phyloP scores from a whole-genome alignment of 2,888 invertebrate species.

The Metalampra italica region DNA sequence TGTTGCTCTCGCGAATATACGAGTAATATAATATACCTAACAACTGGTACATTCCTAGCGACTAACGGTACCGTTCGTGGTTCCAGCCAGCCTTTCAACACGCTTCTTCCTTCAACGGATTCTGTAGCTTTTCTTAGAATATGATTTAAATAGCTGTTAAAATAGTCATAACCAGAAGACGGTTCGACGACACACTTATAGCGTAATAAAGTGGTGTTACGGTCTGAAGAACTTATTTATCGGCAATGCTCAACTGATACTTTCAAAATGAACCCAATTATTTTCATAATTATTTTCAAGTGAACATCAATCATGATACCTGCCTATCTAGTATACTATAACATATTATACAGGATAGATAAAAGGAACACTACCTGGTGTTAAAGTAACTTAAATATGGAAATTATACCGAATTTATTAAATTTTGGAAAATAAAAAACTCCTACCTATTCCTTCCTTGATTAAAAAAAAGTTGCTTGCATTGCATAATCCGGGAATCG shows the following conservation, averaged over 20 bases:
- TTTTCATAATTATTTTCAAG: not conserved
- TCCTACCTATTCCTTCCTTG: too few relatives aligned
- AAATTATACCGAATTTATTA: too few relatives aligned
- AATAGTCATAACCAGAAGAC: slow-evolving; percentile 45
- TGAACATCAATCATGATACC: too few relatives aligned
- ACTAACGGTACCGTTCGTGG: not conserved
- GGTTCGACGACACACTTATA: slow-evolving; percentile 56
- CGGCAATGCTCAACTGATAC: slow-evolving; percentile 24
- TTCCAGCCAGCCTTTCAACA: not conserved
- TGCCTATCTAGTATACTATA: too few relatives aligned
- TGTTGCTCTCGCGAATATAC: slow-evolving; percentile 27
- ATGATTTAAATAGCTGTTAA: slow-evolving; percentile 59
- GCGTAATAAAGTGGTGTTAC: slow-evolving; percentile 48
- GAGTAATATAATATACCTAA: too few relatives aligned
- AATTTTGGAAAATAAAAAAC: too few relatives aligned
- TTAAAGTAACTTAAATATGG: too few relatives aligned
- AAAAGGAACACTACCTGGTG: too few relatives aligned
- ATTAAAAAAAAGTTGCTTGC: too few relatives aligned
- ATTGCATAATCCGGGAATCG: too few relatives aligned
- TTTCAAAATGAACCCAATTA: slow-evolving; percentile 10
- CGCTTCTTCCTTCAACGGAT: not conserved
- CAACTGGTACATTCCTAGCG: not conserved
- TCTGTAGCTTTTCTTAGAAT: slow-evolving; percentile 45
- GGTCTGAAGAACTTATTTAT: slow-evolving; percentile 37
- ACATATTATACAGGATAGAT: too few relatives aligned